Evolutionary conservation across 2,888 invertebrate genomes (phyloP).

Genomic region (Isoperla grammatica): DNA sequence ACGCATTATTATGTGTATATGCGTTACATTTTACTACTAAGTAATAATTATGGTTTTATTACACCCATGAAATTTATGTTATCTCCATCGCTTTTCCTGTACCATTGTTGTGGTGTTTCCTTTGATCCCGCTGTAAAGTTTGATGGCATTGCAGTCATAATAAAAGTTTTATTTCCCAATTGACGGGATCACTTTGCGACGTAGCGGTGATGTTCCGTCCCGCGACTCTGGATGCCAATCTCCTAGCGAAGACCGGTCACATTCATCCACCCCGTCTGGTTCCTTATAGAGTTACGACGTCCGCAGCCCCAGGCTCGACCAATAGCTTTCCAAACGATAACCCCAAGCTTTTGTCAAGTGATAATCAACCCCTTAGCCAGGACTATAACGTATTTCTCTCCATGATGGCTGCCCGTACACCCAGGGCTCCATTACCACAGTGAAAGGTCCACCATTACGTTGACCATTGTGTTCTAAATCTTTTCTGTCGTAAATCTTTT

Average conservation of each 20-base stretch:
- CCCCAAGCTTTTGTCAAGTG: slow-evolving; percentile 23
- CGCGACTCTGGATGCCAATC: neutral
- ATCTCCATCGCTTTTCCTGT: too few relatives aligned
- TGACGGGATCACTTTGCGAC: neutral
- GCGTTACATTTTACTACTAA: too few relatives aligned
- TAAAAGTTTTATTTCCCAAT: too few relatives aligned
- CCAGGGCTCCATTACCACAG: slow-evolving; percentile 22
- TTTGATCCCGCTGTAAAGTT: too few relatives aligned
- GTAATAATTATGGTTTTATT: too few relatives aligned
- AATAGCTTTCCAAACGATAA: slow-evolving; percentile 20
- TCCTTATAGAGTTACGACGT: slow-evolving; percentile 4
- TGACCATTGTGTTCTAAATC: slow-evolving; percentile 25
- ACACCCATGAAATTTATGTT: too few relatives aligned
- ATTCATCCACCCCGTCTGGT: too few relatives aligned
- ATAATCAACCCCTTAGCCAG: slow-evolving; percentile 22
- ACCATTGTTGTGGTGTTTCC: too few relatives aligned
- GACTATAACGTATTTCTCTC: slow-evolving; percentile 20
- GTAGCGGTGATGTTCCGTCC: neutral
- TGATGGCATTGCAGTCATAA: too few relatives aligned
- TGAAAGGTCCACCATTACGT: slow-evolving; percentile 25
- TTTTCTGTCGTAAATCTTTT: slow-evolving; percentile 23
- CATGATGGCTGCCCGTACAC: neutral
- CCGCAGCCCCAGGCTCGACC: neutral
- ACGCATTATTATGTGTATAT: too few relatives aligned
- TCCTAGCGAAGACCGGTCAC: neutral